These are phyloP conservation scores for Condylura cristata DNA, from an alignment of 2,113 vertebrate species.

Conservation along the genomic window DNA sequence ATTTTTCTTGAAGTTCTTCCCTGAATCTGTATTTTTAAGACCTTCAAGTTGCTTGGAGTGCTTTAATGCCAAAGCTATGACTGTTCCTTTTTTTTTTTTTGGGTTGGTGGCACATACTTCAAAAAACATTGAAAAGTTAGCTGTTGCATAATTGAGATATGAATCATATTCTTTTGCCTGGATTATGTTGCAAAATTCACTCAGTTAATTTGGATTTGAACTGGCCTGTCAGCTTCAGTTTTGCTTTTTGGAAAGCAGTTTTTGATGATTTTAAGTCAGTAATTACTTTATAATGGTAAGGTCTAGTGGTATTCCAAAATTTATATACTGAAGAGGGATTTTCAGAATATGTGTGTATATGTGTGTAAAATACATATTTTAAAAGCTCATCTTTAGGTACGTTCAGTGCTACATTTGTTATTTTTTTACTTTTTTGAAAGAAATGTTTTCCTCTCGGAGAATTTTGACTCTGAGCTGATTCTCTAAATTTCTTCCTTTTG, in stretches of 20 bases:
- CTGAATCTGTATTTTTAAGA: not conserved
- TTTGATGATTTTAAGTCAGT: constrained; percentile 23
- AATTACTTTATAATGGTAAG: not conserved
- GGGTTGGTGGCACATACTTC: constrained; percentile 23
- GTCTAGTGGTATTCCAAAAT: not conserved
- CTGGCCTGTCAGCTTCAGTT: not conserved
- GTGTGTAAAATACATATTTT: not conserved
- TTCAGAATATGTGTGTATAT: not conserved
- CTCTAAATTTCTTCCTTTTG: not conserved
- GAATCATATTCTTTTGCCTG: constrained; percentile 63
- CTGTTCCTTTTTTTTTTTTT: not conserved
- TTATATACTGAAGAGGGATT: not conserved
- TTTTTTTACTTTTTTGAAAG: constrained; percentile 10
- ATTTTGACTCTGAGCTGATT: not conserved
- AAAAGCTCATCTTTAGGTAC: not conserved
- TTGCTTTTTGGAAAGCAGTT: constrained; percentile 38
- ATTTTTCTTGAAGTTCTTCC: not conserved
- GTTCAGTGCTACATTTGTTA: not conserved
- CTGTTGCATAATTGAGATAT: constrained; percentile 38
- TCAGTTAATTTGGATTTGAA: constrained; percentile 58
- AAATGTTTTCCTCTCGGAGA: not conserved
- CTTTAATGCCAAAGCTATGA: constrained; percentile 24
- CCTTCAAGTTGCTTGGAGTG: constrained; percentile 1
- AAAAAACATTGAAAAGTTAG: constrained; percentile 59
- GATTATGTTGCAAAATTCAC: constrained; percentile 54